Conservation (phyloP, 2,797 vertebrate species). For the Monodelphis domestica region DNA sequence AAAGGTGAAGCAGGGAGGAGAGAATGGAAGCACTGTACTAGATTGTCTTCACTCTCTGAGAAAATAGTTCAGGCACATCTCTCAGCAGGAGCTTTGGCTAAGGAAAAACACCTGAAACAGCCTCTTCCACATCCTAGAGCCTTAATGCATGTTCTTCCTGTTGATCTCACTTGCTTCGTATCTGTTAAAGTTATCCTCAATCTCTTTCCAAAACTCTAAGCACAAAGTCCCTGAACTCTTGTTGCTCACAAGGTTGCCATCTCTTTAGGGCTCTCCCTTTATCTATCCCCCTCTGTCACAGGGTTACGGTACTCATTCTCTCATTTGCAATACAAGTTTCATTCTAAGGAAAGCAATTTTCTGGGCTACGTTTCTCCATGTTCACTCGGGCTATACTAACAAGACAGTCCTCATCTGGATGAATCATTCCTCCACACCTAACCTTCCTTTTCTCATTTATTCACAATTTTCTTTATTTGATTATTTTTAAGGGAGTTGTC, state of each 20-base stretch:
- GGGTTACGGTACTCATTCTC: not conserved
- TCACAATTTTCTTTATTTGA: not conserved
- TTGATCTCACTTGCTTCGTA: not conserved
- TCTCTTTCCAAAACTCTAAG: not conserved
- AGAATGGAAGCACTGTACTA: not conserved
- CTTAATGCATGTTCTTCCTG: not conserved
- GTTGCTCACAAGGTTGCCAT: not conserved
- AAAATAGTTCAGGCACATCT: not conserved
- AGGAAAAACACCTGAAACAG: not conserved
- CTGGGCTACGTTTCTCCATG: not conserved
- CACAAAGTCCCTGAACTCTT: not conserved
- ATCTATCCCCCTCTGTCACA: not conserved
- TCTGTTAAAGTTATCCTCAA: not conserved
- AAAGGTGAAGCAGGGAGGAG: not conserved
- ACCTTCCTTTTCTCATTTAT: not conserved
- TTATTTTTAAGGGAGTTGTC: not conserved
- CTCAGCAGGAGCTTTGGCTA: not conserved
- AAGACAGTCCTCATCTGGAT: not conserved
- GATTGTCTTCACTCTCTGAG: not conserved
- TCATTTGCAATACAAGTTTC: not conserved
- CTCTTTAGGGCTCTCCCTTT: no score
- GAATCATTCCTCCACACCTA: conserved; percentile 38
- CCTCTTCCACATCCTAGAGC: not conserved
- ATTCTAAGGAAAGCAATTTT: not conserved
- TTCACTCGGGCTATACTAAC: not conserved